Evolutionary conservation across 2,797 vertebrate genomes (phyloP).

Genomic region (Microcaecilia unicolor): DNA sequence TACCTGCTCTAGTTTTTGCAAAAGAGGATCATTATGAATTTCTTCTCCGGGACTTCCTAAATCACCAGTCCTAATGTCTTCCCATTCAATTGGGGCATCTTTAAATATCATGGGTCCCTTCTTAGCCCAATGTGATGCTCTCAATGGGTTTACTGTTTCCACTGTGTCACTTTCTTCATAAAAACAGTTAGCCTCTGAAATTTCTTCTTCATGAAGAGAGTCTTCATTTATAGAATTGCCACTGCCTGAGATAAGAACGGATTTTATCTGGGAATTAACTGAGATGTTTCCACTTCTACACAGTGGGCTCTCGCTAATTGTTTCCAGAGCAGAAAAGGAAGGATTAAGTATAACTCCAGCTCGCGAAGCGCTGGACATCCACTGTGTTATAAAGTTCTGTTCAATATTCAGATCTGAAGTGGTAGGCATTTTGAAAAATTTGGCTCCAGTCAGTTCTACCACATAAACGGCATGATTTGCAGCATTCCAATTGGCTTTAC

Average conservation of each 20-base stretch:
- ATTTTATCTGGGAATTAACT: conserved; percentile 44
- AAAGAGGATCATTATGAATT: conserved; percentile 46
- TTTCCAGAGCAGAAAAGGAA: conserved; percentile 42
- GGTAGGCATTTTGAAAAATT: conserved; percentile 60
- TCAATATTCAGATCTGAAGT: conserved; percentile 55
- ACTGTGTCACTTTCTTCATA: not conserved
- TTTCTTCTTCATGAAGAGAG: conserved; percentile 32
- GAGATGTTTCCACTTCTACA: conserved; percentile 42
- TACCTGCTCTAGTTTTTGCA: conserved; percentile 80
- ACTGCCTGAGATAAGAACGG: conserved; percentile 52
- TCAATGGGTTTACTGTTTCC: conserved; percentile 5
- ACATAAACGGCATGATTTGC: conserved; percentile 2
- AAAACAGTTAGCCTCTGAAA: conserved; percentile 6
- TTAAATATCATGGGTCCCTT: conserved; percentile 3
- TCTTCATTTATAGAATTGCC: conserved; percentile 58
- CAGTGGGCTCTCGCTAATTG: conserved; percentile 17
- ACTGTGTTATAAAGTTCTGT: conserved; percentile 58
- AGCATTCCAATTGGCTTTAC: not conserved
- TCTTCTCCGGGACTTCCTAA: conserved; percentile 22
- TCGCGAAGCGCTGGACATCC: conserved; percentile 65
- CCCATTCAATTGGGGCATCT: not conserved
- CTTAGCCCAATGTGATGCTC: conserved; percentile 1
- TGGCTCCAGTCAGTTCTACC: not conserved
- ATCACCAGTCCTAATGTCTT: conserved; percentile 18
- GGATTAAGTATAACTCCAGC: conserved; percentile 76